Evolutionary conservation across 2,113 vertebrate species (phyloP).

Genomic region (Odocoileus virginianus): DNA sequence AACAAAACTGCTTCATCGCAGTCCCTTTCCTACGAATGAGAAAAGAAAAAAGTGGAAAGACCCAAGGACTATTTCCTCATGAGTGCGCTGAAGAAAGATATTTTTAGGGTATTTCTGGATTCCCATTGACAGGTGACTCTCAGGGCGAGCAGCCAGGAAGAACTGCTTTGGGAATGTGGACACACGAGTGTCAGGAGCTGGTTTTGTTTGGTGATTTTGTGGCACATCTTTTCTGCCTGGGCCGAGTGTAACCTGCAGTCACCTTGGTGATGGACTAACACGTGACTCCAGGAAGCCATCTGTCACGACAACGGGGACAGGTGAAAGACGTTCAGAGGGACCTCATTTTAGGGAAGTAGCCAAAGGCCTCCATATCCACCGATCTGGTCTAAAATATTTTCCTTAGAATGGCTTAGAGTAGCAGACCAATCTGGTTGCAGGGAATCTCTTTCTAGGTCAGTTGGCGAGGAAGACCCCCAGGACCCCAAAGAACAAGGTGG

Average conservation of each 20-base stretch:
- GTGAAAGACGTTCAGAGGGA: background rate
- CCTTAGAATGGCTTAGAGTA: background rate
- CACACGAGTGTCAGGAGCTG: no score
- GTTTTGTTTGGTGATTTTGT: background rate
- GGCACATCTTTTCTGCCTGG: background rate
- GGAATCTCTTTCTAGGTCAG: background rate
- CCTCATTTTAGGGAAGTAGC: background rate
- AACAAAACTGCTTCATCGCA: background rate
- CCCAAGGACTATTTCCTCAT: background rate
- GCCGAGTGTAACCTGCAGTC: background rate
- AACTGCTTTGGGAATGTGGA: background rate
- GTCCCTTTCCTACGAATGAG: background rate
- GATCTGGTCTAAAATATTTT: background rate
- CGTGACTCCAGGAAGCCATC: background rate
- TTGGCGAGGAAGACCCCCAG: background rate
- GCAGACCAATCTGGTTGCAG: background rate
- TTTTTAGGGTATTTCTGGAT: background rate
- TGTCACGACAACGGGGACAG: background rate
- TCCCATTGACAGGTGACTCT: background rate
- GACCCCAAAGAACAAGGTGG: background rate
- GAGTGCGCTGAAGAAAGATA: background rate
- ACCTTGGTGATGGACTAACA: background rate
- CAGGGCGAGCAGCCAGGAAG: background rate
- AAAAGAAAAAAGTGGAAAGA: background rate
- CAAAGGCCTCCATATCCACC: background rate